Evolutionary conservation across 1,140 invertebrate genomes (phyloP).

Genomic region (Dendroctonus ponderosae): DNA sequence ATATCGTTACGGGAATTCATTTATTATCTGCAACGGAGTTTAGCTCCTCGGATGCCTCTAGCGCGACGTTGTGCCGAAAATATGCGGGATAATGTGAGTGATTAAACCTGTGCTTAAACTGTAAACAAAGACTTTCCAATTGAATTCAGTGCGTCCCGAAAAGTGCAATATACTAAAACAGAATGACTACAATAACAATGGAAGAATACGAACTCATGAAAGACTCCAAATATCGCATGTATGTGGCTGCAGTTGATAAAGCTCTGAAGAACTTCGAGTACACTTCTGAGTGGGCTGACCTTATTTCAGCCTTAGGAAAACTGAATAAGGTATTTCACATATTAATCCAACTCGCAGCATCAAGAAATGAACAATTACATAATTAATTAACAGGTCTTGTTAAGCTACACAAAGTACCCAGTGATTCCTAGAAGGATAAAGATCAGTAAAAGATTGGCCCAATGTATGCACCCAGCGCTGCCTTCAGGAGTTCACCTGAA

Average conservation of each 20-base stretch:
- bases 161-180: slow-evolving; percentile 8
- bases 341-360: slow-evolving; percentile 1
- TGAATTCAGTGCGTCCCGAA: neutral
- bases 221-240: slow-evolving; percentile 75
- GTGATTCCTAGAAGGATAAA: slow-evolving; percentile 89
- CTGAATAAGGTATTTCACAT: slow-evolving; percentile 71
- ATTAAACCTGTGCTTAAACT: neutral
- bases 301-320: slow-evolving; percentile 89
- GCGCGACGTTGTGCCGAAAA: neutral
- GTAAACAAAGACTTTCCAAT: neutral
- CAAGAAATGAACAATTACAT: neutral
- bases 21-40: neutral
- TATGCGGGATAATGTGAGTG: neutral
- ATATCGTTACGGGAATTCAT: neutral
- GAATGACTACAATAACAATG: slow-evolving; percentile 50
- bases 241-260: slow-evolving; percentile 82
- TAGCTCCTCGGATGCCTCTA: neutral
- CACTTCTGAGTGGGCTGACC: slow-evolving; percentile 93
- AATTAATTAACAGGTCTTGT: slow-evolving; percentile 62
- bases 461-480: slow-evolving; percentile 92
- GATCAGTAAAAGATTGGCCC: slow-evolving; percentile 89
- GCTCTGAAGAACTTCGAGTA: slow-evolving; percentile 90
- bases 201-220: slow-evolving; percentile 74
- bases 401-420: slow-evolving; percentile 76
- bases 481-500: slow-evolving; percentile 92